phyloP scores from a whole-genome alignment of 2,797 vertebrate genomes.

The Eulemur mongoz region DNA sequence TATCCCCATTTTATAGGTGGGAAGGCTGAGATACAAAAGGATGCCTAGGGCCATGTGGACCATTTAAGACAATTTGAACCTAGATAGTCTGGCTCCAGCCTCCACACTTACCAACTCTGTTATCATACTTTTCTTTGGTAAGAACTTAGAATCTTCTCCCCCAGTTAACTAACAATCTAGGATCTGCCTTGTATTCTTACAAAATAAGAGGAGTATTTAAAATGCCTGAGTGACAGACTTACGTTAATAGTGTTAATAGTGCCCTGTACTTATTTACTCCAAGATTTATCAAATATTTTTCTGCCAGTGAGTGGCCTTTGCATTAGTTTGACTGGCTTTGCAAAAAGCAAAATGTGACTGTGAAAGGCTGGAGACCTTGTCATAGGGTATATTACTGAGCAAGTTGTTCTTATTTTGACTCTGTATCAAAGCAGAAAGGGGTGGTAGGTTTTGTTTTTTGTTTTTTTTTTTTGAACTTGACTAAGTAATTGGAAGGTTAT shows the following conservation, averaged over 20 bases:
- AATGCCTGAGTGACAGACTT: constrained; percentile 72
- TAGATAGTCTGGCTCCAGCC: not conserved
- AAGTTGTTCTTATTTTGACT: constrained; percentile 70
- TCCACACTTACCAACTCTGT: not conserved
- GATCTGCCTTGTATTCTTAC: not conserved
- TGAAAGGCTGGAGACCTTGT: constrained; percentile 66
- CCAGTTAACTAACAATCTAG: not conserved
- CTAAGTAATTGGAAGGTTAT: constrained; percentile 57
- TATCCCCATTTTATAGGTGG: not conserved
- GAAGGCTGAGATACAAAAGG: not conserved
- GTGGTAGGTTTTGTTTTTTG: not conserved
- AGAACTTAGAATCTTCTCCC: not conserved
- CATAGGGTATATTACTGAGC: constrained; percentile 62
- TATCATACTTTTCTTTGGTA: not conserved
- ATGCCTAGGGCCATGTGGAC: not conserved
- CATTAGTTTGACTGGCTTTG: constrained; percentile 68
- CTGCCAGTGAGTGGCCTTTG: constrained; percentile 73
- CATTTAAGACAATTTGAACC: not conserved
- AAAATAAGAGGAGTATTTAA: constrained; percentile 43
- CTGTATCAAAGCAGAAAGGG: constrained; percentile 14
- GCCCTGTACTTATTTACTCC: constrained; percentile 73
- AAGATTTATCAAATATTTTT: constrained; percentile 75
- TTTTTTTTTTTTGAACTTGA: constrained; percentile 55
- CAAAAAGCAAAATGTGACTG: constrained; percentile 70
- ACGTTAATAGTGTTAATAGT: constrained; percentile 69